phyloP scores from a whole-genome alignment of 1,140 invertebrate genomes.

The Condylostylus longicornis region DNA sequence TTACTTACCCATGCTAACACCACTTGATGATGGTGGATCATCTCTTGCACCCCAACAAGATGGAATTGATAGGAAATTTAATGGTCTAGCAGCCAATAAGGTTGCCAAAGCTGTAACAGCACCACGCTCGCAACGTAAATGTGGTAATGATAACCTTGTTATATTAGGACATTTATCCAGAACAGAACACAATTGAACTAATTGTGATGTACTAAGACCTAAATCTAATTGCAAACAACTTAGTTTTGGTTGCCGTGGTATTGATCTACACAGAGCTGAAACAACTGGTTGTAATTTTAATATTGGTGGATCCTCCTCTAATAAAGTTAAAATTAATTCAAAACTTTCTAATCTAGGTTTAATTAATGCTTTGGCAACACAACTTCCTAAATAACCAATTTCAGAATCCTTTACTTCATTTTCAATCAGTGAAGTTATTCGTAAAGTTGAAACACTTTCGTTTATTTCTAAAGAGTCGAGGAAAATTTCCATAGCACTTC shows the following conservation, averaged over 20 bases:
- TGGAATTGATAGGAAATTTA: constrained; percentile 37
- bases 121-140: constrained; percentile 39
- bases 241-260: constrained; percentile 30
- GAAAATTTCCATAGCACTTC: constrained; percentile 26
- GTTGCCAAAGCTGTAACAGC: constrained; percentile 35
- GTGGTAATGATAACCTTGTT: constrained; percentile 38
- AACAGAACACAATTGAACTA: constrained; percentile 34
- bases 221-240: constrained; percentile 38
- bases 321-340: constrained; percentile 36
- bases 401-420: constrained; percentile 34
- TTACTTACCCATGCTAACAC: constrained; percentile 34
- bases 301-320: constrained; percentile 36
- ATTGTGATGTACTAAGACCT: constrained; percentile 37
- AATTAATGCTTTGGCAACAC: constrained; percentile 32
- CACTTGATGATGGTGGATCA: constrained; percentile 36
- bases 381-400: constrained; percentile 31
- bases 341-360: constrained; percentile 35
- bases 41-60: constrained; percentile 36
- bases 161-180: constrained; percentile 35
- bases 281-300: constrained; percentile 38
- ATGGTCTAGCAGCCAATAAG: constrained; percentile 33
- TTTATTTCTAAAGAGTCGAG: constrained; percentile 33
- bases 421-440: constrained; percentile 35
- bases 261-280: constrained; percentile 34
- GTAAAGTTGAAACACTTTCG: constrained; percentile 34